Percentiles rank a stretch among this genome's conserved stretches.
phyloP scores from a whole-genome alignment of 2,797 vertebrate genomes.

The Notolepis coatsorum region DNA sequence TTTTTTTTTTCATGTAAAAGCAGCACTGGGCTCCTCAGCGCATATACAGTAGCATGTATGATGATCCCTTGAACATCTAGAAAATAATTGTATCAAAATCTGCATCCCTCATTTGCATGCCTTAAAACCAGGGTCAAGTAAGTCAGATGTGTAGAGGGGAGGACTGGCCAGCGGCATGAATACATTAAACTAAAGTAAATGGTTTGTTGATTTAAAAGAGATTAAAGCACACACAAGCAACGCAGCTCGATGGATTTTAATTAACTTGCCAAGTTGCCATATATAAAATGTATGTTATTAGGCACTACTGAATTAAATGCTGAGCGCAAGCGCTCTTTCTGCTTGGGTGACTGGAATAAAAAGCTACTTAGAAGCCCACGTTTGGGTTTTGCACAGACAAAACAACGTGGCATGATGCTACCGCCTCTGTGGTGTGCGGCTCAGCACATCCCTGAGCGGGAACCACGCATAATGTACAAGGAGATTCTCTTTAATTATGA shows the following conservation, averaged over 20 bases:
- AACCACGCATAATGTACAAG: slow-evolving; percentile 45
- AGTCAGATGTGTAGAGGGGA: slow-evolving; percentile 64
- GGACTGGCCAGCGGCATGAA: slow-evolving; percentile 63
- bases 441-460: slow-evolving; percentile 36
- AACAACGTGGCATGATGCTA: slow-evolving; percentile 45
- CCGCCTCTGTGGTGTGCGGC: slow-evolving; percentile 40
- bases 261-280: slow-evolving; percentile 83
- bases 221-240: slow-evolving; percentile 76
- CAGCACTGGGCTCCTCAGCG: too few relatives aligned
- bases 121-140: slow-evolving; percentile 75
- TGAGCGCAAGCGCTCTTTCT: slow-evolving; percentile 75
- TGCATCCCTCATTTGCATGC: slow-evolving; percentile 74
- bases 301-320: slow-evolving; percentile 76
- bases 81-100: slow-evolving; percentile 58
- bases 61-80: slow-evolving; percentile 46
- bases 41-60: too few relatives aligned
- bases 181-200: slow-evolving; percentile 77
- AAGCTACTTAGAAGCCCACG: slow-evolving; percentile 66
- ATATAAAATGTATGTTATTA: slow-evolving; percentile 83
- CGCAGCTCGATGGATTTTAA: slow-evolving; percentile 79
- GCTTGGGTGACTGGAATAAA: slow-evolving; percentile 76
- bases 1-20: too few relatives aligned
- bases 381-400: slow-evolving; percentile 58
- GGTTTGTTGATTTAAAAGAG: slow-evolving; percentile 79
- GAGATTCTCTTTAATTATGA: slow-evolving; percentile 75